Base-by-base conservation (phyloP, 2,113 vertebrate genomes). In the Rhabdornis inornatus region DNA sequence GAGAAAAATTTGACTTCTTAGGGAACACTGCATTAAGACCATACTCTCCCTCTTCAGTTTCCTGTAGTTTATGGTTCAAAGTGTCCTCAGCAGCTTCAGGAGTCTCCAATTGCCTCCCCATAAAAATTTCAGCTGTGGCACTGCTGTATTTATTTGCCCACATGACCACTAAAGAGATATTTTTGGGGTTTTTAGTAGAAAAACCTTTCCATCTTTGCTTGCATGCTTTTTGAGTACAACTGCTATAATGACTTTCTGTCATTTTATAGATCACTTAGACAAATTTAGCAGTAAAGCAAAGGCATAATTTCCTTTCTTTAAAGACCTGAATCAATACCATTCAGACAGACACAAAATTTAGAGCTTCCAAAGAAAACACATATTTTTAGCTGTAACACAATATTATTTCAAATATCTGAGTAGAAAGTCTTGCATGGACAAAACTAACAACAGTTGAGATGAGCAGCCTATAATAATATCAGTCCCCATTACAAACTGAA, bases 201-300 rank as follows among this genome's bases (percentile, higher is more conserved):
- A 89, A 94, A 65, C 11, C 53, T 76, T 87, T 80, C 57, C 30
- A 39, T 87, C 75, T 66, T 35, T 70, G 61, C 57, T 71, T 53
- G 33, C 42, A 33, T 35, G 71, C 40, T 79, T 83, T 84, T 61
- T 68, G 39, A 90, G 52, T 70, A 86, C 27, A 66, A 64, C 44
- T 71, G 21, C 21, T 55, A 45, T 9, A 84, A 75, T 75, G 53
- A 76, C 74, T 85, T 92, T 71, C 68, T 85, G 78, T 52, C 75
- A 86, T 90, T 89, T 88, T 93, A 94, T 45, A 90, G 75, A 86
- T 86, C 66, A 77, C 71, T 94, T 74, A 61, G 64, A 90, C 35
- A 92, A 95, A 95, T 88, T 85, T 77, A 92, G 79, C 55, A 88
- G 85, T 66, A 90, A 90, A 86, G 72, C 60, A 78, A 83, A 94